Base-by-base conservation (phyloP, 2,797 vertebrate genomes). In the Pipistrellus nathusii region DNA sequence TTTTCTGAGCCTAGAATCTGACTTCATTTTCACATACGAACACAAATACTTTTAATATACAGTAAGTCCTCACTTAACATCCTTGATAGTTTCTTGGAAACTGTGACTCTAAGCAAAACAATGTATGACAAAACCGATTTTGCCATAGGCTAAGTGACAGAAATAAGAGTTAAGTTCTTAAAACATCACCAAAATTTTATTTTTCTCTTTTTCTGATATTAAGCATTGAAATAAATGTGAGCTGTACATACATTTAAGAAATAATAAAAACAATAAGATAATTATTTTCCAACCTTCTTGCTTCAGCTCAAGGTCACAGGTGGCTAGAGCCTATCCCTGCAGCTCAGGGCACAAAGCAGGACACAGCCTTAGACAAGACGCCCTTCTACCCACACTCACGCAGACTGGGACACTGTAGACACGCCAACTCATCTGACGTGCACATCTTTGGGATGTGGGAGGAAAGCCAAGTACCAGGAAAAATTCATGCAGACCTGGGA, bases 21-120 rank as follows among this genome's bases (percentile, higher is more conserved):
- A 81, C 76, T 96, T 57, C 32, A 30, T 81, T 92, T 91, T 89
- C 75, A 72, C 32, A 64, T 1, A n/a, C 48, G 81, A 91, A 92
- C 35, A 64, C 38, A 51, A 68, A 20, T 77, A 30, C 73, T 94
- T 96, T 92, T 69, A 76, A 38, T 81, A n/a, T 84, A 25, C 30
- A 48, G 12, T 68, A 66, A 83, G 30, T 66, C 30, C 55, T 62
- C 44, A 66, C n/a, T 66, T 66, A 48, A 35, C 30, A 66, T 66
- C 44, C 23, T 83, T 13, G n/a, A n/a, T 48, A 35, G 81, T 21
- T 68, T 83, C 80, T 83, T 66, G 30, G 80, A 48, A 48, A 66
- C 62, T 68, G 44, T 1, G 2, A 35, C 62, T 32, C 59, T 66
- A 48, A 51, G 62, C 44, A 46, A 32, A 66, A 68, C 5, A 20